Percentiles rank a stretch among this genome's conserved stretches.
These are phyloP conservation scores for Lanius ludovicianus DNA, from an alignment of 2,113 vertebrate genomes.

Conservation along the genomic window DNA sequence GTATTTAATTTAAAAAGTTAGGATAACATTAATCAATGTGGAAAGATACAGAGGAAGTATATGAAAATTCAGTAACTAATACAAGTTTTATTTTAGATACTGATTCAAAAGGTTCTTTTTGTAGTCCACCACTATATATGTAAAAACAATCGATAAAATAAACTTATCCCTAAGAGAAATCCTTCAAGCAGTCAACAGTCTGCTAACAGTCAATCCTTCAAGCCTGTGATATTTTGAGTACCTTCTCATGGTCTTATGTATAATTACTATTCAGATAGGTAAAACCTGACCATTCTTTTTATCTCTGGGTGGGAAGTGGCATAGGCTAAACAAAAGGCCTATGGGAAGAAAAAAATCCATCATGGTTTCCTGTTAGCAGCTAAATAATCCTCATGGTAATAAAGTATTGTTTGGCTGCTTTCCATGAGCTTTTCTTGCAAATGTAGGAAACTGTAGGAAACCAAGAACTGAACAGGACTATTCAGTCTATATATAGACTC, in stretches of 20 bases:
- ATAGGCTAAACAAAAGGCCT: not conserved
- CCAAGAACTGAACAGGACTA: not conserved
- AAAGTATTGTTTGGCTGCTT: not conserved
- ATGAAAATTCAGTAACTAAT: not conserved
- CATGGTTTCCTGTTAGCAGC: not conserved
- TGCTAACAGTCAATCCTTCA: not conserved
- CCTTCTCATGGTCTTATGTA: not conserved
- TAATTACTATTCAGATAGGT: not conserved
- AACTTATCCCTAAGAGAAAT: not conserved
- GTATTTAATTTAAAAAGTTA: not conserved
- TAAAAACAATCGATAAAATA: not conserved
- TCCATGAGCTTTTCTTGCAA: not conserved
- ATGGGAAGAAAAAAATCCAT: not conserved
- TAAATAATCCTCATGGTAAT: not conserved
- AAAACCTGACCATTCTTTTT: not conserved
- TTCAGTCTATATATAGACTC: not conserved
- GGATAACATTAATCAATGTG: not conserved
- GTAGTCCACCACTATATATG: rapidly evolving
- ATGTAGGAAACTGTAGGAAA: too few relatives aligned
- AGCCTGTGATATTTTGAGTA: not conserved
- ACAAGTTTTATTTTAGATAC: not conserved
- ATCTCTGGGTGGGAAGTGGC: not conserved
- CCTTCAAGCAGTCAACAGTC: not conserved
- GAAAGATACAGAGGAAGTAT: not conserved
- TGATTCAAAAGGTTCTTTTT: not conserved